Conservation (phyloP, 2,797 vertebrate species). For the Brotula barbata region DNA sequence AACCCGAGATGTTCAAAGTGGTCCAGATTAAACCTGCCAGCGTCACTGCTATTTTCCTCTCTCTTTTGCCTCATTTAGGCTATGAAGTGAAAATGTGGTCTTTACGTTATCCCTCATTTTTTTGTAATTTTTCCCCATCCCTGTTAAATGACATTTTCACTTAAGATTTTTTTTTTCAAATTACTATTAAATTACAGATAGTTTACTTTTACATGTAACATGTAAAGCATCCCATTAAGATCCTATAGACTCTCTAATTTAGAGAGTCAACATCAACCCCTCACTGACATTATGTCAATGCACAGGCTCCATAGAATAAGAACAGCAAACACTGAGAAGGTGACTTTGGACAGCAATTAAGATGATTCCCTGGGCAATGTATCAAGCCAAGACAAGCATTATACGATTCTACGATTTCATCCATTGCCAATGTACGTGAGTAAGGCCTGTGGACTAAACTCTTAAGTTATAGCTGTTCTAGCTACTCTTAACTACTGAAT, state of each 20-base stretch:
- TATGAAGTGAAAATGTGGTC: constrained; percentile 43
- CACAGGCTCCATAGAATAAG: constrained; percentile 32
- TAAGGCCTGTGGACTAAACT: constrained; percentile 5
- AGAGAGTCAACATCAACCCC: background rate
- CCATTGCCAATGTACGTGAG: constrained; percentile 31
- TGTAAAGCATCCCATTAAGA: no score
- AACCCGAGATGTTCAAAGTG: constrained; percentile 33
- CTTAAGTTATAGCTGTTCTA: background rate
- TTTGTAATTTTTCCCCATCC: background rate
- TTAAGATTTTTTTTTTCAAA: no score
- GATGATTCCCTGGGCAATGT: constrained; percentile 50
- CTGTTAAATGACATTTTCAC: background rate
- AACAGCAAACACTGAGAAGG: constrained; percentile 56
- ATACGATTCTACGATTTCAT: constrained; percentile 31
- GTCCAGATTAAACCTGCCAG: constrained; percentile 40
- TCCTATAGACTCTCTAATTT: constrained; percentile 3
- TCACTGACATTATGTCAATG: constrained; percentile 23
- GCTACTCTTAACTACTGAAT: constrained; percentile 20
- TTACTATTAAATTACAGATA: background rate
- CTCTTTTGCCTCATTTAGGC: constrained; percentile 44
- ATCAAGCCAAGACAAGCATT: constrained; percentile 56
- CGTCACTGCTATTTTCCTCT: constrained; percentile 30
- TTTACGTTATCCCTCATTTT: no score
- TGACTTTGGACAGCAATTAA: constrained; percentile 65
- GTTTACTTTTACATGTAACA: no score